Conservation (phyloP, 2,113 vertebrate species). For the Catharus minimus region DNA sequence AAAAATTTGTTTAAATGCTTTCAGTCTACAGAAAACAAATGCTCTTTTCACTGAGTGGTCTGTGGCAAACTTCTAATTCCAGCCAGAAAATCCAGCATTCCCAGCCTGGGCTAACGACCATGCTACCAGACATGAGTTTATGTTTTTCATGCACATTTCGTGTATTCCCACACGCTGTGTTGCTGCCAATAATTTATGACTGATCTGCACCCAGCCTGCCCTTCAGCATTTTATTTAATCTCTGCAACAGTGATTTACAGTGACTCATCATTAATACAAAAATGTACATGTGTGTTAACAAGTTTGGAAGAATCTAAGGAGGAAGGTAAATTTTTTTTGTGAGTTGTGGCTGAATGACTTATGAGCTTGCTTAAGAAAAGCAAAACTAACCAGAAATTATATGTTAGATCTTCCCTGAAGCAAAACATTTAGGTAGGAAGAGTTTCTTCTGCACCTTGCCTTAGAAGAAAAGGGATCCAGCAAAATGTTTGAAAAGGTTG, state of each 20-base stretch:
- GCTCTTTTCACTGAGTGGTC: constrained; percentile 41
- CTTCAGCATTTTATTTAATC: constrained; percentile 95
- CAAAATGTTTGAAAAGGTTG: not conserved
- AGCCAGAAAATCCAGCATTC: constrained; percentile 61
- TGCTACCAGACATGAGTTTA: constrained; percentile 73
- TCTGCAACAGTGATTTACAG: constrained; percentile 80
- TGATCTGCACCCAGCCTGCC: constrained; percentile 87
- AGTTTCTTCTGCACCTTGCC: not conserved
- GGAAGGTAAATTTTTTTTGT: constrained; percentile 43
- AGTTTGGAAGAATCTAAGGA: constrained; percentile 77
- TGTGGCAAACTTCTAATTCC: constrained; percentile 60
- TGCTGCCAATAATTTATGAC: constrained; percentile 94
- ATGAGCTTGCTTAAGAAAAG: constrained; percentile 14
- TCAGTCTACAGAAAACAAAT: constrained; percentile 50
- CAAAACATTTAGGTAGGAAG: not conserved
- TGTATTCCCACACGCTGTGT: constrained; percentile 82
- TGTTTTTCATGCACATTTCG: constrained; percentile 81
- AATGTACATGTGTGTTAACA: constrained; percentile 92
- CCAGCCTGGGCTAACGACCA: constrained; percentile 72
- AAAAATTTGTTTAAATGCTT: constrained; percentile 30
- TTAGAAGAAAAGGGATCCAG: not conserved
- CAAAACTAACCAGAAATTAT: constrained; percentile 25
- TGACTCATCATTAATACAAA: constrained; percentile 87
- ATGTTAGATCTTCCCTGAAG: constrained; percentile 26
- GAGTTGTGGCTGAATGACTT: constrained; percentile 54